Evolutionary conservation across 2,113 vertebrate species (phyloP), one percentile per base, ranked within the genome.

Genomic region (Cebus imitator): DNA sequence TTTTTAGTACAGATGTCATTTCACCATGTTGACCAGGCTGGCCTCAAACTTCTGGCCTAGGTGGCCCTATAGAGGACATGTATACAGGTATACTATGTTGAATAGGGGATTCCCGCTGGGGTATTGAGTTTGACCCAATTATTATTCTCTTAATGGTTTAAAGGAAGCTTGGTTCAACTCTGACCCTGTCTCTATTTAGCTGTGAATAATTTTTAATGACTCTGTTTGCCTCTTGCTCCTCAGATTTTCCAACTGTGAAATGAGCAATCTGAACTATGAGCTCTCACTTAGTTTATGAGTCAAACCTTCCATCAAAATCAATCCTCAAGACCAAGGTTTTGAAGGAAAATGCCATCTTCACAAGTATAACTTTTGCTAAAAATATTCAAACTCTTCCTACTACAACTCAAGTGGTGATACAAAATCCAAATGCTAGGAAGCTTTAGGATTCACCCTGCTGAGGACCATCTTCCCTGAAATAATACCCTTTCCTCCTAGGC

Each of bases 191-290:
- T 92, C 37, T 72, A 4, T n/a, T 32, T 76, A 75, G 35, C 11
- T 45, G 12, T 72, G 87, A 85, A 78, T 86, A 20, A 8, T 37
- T 58, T 61, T 80, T 58, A 37, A 45, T 57, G 50, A 86, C 17
- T 86, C 64, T 73, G 0, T 95, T 92, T 50, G 32, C 45, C 18
- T 85, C 2, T 78, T 76, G 6, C 48, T 40, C 25, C 32, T 94
- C 37, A 78, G 27, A 78, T 95, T 86, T 96, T 70, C 57, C 55
- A 88, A 27, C 6, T 93, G 58, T 78, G 12, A 91, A 89, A 73
- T 27, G 50, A 78, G 3, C 27, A 73, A 83, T 5, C 55, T 85
- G 82, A 21, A 72, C 89, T 64, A 8, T 18, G 17, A 58, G 48
- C 6, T 75, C 72, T 64, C 32, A 20, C 21, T 79, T 30, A 16